Conservation (phyloP, 1,140 invertebrate genomes). For the Drosophila arawakana region DNA sequence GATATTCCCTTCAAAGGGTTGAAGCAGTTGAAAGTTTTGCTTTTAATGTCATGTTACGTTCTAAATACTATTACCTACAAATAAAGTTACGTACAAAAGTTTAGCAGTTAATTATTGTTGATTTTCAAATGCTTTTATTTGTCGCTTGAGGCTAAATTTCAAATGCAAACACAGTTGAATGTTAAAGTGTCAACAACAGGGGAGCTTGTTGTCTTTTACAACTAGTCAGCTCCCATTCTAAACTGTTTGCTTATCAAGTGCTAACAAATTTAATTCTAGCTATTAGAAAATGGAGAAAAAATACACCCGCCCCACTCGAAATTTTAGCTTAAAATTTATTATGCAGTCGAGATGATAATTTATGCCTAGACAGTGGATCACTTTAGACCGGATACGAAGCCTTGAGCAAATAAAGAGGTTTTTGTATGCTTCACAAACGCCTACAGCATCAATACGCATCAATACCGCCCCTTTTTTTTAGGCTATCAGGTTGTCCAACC, state of each 20-base stretch:
- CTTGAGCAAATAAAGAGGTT: slow-evolving; percentile 75
- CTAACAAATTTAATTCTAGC: background rate
- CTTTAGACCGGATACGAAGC: slow-evolving; percentile 60
- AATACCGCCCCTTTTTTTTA: slow-evolving; percentile 35
- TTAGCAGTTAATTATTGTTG: slow-evolving; percentile 71
- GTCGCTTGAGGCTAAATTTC: slow-evolving; percentile 52
- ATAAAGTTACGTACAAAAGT: slow-evolving; percentile 53
- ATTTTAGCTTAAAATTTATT: slow-evolving; percentile 36
- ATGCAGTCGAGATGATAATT: slow-evolving; percentile 48
- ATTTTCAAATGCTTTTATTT: slow-evolving; percentile 74
- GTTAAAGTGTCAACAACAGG: background rate
- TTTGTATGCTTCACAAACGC: slow-evolving; percentile 68
- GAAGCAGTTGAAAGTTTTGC: slow-evolving; percentile 54
- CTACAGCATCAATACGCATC: slow-evolving; percentile 78
- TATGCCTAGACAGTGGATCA: slow-evolving; percentile 21
- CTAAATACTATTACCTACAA: slow-evolving; percentile 48
- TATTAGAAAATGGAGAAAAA: background rate
- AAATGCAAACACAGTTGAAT: slow-evolving; percentile 46
- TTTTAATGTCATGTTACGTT: slow-evolving; percentile 71
- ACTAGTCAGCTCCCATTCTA: background rate
- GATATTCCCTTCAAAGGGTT: slow-evolving; percentile 27
- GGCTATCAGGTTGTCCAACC: slow-evolving; percentile 6
- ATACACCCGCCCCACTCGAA: background rate
- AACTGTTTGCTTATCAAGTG: slow-evolving; percentile 14
- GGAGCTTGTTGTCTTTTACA: background rate